Base-by-base conservation (phyloP, 2,888 invertebrate genomes). In the Schizaphis graminum region DNA sequence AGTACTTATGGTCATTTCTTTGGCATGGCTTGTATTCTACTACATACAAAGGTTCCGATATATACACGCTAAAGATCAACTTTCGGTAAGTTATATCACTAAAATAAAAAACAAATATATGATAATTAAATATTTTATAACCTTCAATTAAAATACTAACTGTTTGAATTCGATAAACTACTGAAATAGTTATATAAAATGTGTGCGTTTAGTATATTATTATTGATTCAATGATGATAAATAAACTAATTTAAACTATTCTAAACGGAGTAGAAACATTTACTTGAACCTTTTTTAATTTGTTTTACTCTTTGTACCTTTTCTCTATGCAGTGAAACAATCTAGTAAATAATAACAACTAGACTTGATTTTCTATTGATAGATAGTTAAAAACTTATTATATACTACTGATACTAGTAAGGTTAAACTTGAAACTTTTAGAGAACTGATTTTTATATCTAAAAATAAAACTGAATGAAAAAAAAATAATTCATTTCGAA, bases 21-120 rank as follows among this genome's bases (percentile, higher is more conserved):
- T 99, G 95, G 98, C 99, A 47, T 99, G 99, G 99, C 97, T 99
- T 86, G 98, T 99, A 94, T 99, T 99, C 96, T 99, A 99, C 96
- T 99, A 99, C 96, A 98, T 99, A 92, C 99, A 99, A 96, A 97
- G 99, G 95, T 99, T 99, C 96, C 97, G 99, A 94, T 99, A 99
- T 96, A 98, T 99, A 95, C 98, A 99, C 96, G 98, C 99, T 94
- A 99, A 99, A 96, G 99, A 99, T 96, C 97, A 98, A 95, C 97
- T 99, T 95, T 98, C 98, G 96, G 98, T 98, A 95, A 97, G 97
- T 96, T 77, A 67, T 56, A n/a, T 57, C 57, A 53, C 26, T 49
- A 41, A 77, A 77, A 67, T 41, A 86, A 35, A 87, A 53, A 67
- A 49, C 44, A 8, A 47, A 47, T 47, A 2, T 11, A 44, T 86